These are phyloP conservation scores for Tangara arthus DNA, from an alignment of 2,797 vertebrate genomes.

Conservation along the genomic window DNA sequence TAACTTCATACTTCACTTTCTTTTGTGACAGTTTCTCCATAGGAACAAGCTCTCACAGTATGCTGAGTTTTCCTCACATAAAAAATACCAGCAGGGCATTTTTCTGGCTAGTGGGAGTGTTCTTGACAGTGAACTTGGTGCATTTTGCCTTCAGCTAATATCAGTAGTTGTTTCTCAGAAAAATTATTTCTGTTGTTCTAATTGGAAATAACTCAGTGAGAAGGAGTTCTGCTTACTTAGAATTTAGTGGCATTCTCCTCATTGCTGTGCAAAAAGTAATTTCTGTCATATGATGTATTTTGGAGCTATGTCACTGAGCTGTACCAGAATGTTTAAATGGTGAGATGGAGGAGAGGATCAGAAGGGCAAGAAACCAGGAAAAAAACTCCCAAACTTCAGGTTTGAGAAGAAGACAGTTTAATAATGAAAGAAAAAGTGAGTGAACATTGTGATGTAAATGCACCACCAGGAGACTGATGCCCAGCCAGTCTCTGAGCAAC, in stretches of 20 bases:
- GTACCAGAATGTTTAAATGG: not conserved
- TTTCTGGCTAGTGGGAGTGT: not conserved
- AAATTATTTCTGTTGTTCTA: not conserved
- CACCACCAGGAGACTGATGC: not conserved
- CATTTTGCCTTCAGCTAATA: not conserved
- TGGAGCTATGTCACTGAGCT: not conserved
- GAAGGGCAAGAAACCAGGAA: not conserved
- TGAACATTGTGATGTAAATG: not conserved
- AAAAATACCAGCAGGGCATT: not conserved
- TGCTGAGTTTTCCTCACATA: not conserved
- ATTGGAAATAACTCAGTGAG: not conserved
- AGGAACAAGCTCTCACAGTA: not conserved
- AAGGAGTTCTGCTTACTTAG: not conserved
- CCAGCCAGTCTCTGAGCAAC: not conserved
- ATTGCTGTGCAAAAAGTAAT: not conserved
- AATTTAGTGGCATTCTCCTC: not conserved
- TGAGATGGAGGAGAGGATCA: not conserved
- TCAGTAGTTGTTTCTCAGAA: not conserved
- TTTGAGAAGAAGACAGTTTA: not conserved
- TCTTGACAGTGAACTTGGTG: fast-evolving
- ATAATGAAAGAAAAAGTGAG: not conserved
- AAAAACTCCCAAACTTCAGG: not conserved
- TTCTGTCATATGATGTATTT: not conserved
- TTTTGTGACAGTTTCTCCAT: not conserved
- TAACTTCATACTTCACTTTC: not conserved